Evolutionary conservation across 2,113 vertebrate species (phyloP), one percentile per base, ranked within the genome.

Genomic region (Chloebia gouldiae): DNA sequence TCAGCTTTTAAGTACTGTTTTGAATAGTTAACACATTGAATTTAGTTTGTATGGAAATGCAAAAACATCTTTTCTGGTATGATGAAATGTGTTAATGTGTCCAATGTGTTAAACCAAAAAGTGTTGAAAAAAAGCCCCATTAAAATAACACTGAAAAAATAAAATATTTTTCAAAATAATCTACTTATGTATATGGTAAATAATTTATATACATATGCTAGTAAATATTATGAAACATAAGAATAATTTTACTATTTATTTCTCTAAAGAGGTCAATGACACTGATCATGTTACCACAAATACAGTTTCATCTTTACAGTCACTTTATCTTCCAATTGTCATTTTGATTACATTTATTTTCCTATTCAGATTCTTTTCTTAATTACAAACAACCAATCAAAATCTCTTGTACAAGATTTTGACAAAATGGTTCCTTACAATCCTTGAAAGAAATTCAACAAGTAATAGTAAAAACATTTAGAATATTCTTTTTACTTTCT

Each of bases 121-220:
- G 2, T 11, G 6, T 13, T 44, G 7, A 7, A 40, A 78, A 72
- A 66, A 24, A 17, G 0, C 13, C 0, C 6, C 9, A 24, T 37
- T 0, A 42, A 81, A 73, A 51, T 73, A 65, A 17, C 2, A 65
- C 3, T 24, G 15, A 53, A 86, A 82, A 15, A 37, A 17, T 25
- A 40, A 10, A 10, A 31, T 33, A 40, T 23, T 47, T 20, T 4
- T 4, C 35, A 33, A 21, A 57, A 84, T 13, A 30, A 5, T 40
- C 5, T 65, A 18, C 6, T 45, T 61, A 37, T 40, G 7, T 31
- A 30, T 23, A 81, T 35, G 16, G 15, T 28, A 44, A 71, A 71
- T 33, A 63, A 71, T 47, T 51, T 10, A 30, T 24, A 24, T 44
- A 1, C 3, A 30, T 35, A 23, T 50, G 11, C 1, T 60, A 19